phyloP scores from a whole-genome alignment of 2,113 vertebrate species.

The Hypocryptadius cinnamomeus region DNA sequence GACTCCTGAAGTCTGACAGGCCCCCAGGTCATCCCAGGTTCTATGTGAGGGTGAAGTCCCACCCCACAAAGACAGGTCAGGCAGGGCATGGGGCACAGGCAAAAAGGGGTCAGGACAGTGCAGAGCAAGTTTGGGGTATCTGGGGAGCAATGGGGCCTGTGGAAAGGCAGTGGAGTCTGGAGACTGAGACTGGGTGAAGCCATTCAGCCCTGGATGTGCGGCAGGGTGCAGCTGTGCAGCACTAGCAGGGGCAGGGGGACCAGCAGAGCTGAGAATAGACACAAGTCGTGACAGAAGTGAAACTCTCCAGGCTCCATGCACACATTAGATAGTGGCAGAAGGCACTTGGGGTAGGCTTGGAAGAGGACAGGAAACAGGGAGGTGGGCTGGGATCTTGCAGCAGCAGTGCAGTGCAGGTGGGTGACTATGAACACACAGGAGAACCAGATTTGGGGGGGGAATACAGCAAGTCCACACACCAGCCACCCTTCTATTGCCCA shows the following conservation, averaged over 20 bases:
- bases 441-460: neutral
- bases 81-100: neutral
- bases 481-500: rapidly evolving
- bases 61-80: neutral
- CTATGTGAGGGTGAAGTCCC: neutral
- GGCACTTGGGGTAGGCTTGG: neutral
- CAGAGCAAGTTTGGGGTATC: neutral
- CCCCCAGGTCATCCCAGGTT: rapidly evolving
- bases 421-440: rapidly evolving
- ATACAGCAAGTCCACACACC: neutral
- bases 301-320: neutral
- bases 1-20: neutral
- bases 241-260: neutral
- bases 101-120: neutral
- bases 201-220: neutral
- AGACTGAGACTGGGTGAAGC: neutral
- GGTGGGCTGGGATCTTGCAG: neutral
- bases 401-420: rapidly evolving
- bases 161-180: neutral
- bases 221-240: neutral
- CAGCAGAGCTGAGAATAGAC: neutral
- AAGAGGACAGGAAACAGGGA: neutral
- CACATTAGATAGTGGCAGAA: neutral
- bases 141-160: neutral
- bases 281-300: neutral